Evolutionary conservation across 2,888 invertebrate genomes (phyloP).

Genomic region (Watsonalla cultraria): DNA sequence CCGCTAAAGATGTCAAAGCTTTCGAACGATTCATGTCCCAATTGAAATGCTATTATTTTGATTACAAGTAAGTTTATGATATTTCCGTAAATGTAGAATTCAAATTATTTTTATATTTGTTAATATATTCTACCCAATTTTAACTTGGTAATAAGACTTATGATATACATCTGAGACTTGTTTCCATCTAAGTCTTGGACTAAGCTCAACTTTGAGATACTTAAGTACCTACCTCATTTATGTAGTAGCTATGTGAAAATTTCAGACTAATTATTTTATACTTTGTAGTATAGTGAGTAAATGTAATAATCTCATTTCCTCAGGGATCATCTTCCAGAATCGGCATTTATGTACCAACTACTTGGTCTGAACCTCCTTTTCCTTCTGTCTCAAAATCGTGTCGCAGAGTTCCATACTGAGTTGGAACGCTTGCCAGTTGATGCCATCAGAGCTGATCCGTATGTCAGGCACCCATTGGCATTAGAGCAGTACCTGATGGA

Average conservation of each 20-base stretch:
- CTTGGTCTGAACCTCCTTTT: constrained; percentile 96
- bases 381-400: constrained; percentile 95
- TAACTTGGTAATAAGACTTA: no score
- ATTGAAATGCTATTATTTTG: constrained; percentile 97
- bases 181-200: no score
- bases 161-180: no score
- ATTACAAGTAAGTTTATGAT: constrained; percentile 84
- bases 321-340: constrained; percentile 88
- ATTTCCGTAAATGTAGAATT: no score
- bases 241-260: no score
- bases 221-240: no score
- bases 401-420: constrained; percentile 99
- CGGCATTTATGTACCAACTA: constrained; percentile 95
- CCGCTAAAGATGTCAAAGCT: constrained; percentile 93
- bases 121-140: no score
- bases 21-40: constrained; percentile 99
- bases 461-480: constrained; percentile 95
- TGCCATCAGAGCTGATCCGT: constrained; percentile 94
- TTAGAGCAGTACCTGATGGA: constrained; percentile 99
- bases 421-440: constrained; percentile 94
- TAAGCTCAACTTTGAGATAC: no score
- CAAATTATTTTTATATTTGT: no score
- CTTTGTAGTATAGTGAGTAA: neutral
- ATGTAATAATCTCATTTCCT: constrained; percentile 16
- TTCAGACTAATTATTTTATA: neutral